Base-by-base conservation (phyloP, 2,113 vertebrate genomes). In the Hemiprocne comata region DNA sequence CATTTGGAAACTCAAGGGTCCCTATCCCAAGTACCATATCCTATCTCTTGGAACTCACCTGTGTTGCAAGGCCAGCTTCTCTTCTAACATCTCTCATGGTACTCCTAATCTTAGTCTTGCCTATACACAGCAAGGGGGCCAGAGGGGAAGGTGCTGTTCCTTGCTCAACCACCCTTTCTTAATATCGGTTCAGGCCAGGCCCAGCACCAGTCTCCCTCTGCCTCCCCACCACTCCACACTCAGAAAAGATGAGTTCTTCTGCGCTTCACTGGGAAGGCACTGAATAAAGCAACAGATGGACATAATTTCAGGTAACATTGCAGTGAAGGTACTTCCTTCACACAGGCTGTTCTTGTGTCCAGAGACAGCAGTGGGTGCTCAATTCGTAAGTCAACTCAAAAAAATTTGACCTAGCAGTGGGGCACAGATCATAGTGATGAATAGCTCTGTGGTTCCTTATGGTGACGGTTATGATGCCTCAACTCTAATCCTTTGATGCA, bases 311-410 rank as follows among this genome's bases (percentile, higher is more conserved):
- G 40, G 38, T 21, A 40, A 53, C 38, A 10, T n/a, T 36, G 58
- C 71, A 34, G 26, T 11, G 40, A 53, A 57, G 36, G 38, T 29
- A 55, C 50, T 50, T 79, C 15, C 31, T 46, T 34, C 11, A 34
- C 38, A 13, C 11, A 15, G 23, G 7, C 19, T 80, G 16, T 38
- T 80, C 46, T 24, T 13, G 10, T 61, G 33, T 42, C 29, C 46
- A 55, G 69, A 44, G 25, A 23, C 26, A 73, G 57, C 38, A 48
- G 17, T 6, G 26, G 20, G 13, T 36, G 19, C 73, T 80, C 19
- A 33, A 12, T 31, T 89, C 8, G 0, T 8, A 38, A 9, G 2
- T 0, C 24, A 48, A 58, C 29, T 14, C 19, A 11, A 6, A 57
- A 28, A 34, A n/a, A 48, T 53, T n/a, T 61, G 25, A 17, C 29